Percentiles rank a stretch among this genome's conserved stretches.
Evolutionary conservation across 2,888 invertebrate genomes (phyloP).

Genomic region (Microctonus aethiopoides): DNA sequence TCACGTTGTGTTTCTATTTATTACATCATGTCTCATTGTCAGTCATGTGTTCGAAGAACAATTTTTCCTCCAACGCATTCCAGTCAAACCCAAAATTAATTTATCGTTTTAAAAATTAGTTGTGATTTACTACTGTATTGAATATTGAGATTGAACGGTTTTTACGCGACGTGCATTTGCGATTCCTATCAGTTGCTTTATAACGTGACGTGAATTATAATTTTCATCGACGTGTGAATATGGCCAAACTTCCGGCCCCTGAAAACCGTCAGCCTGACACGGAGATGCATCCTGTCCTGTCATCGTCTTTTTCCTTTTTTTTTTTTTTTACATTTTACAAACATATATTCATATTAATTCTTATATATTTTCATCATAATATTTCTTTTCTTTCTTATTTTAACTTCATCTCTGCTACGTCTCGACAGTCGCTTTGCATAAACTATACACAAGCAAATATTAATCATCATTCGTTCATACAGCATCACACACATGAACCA

Average conservation of each 20-base stretch:
- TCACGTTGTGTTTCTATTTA: too few species aligned
- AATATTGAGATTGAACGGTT: slow-evolving; percentile 21
- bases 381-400: not conserved
- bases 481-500: slow-evolving; percentile 1
- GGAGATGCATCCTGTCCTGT: slow-evolving; percentile 12
- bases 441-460: not conserved
- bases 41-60: not conserved
- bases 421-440: not conserved
- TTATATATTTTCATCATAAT: not conserved
- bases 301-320: not conserved
- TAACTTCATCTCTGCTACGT: not conserved
- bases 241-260: slow-evolving; percentile 27
- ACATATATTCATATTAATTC: not conserved
- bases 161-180: slow-evolving; percentile 9
- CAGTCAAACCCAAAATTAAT: not conserved
- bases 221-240: slow-evolving; percentile 20
- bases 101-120: slow-evolving; percentile 6
- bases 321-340: not conserved
- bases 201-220: slow-evolving; percentile 14
- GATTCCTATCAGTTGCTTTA: slow-evolving; percentile 6
- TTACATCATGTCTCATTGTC: too few species aligned
- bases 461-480: not conserved
- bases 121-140: slow-evolving; percentile 17
- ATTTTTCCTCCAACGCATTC: not conserved
- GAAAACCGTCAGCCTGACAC: slow-evolving; percentile 9